Base-by-base conservation (phyloP, 1,140 invertebrate genomes). In the Drosophila triauraria region DNA sequence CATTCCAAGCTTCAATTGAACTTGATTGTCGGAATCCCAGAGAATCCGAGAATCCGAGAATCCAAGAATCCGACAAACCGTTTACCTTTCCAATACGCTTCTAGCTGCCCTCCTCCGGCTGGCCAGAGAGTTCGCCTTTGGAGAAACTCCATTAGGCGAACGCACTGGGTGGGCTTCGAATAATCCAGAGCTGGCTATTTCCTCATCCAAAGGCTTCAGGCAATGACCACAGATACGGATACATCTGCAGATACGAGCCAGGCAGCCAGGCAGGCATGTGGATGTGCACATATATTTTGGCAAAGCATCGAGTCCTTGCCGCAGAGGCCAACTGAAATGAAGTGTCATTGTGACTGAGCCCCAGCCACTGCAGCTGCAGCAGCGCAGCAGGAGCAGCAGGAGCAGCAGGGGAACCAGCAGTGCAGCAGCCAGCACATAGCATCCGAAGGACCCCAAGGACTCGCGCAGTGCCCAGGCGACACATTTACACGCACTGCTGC, bases 281-380 rank as follows among this genome's bases (percentile, higher is more conserved):
- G 54, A 53, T 78, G 46, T 63, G 58, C 48, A 76, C 72, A 63
- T 78, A 58, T 84, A 69, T 75, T 80, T 80, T 71, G 77, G 80
- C 76, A 87, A 54, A 76, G 56, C 71, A 50, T 70, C 53, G 65
- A 70, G 64, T 83, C 61, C 60, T 68, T 87, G 84, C 67, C 68
- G 68, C 68, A 88, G 64, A 88, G 84, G 80, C 84, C 85, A 87
- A 88, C 80, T 80, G 83, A 90, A 87, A 87, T 87, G 84, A 84
- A 87, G 84, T 87, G 85, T 88, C 84, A 87, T 87, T 90, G 84
- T 88, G 84, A 87, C 88, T 72, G 84, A 84, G 85, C 78, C 75
- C 56, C 74, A 77, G 69, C 80, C 40, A 80, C 48, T 80, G 83
- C 84, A 84, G 84, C 47, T 57, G 65, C 62, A 63, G 61, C 76